These are phyloP conservation scores for Cheilosia soror DNA, from an alignment of 2,888 invertebrate genomes.

Conservation along the genomic window DNA sequence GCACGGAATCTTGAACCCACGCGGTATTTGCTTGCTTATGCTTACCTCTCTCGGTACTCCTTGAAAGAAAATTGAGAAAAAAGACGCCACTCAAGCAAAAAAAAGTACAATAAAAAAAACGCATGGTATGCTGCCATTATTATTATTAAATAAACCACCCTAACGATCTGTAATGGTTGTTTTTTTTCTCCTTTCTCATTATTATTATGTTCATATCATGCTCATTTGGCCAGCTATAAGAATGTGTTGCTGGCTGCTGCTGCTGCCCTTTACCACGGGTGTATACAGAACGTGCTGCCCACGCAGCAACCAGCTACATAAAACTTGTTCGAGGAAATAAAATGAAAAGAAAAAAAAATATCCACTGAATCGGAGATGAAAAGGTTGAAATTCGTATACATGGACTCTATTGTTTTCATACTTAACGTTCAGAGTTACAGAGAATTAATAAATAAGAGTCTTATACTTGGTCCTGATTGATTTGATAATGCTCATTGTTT, in stretches of 20 bases:
- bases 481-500: conserved; percentile 73
- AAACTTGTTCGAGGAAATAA: conserved; percentile 40
- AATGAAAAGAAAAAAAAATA: conserved; percentile 21
- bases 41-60: conserved; percentile 17
- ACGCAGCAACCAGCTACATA: conserved; percentile 47
- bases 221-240: conserved; percentile 38
- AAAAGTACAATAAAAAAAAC: conserved; percentile 41
- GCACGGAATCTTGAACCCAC: conserved; percentile 43
- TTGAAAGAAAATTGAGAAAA: conserved; percentile 24
- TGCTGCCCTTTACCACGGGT: conserved; percentile 28
- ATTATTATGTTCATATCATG: conserved; percentile 72
- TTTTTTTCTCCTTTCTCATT: conserved; percentile 37
- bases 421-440: conserved; percentile 39
- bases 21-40: conserved; percentile 44
- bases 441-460: conserved; percentile 60
- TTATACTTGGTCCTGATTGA: conserved; percentile 64
- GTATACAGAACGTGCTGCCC: conserved; percentile 54
- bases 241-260: conserved; percentile 38
- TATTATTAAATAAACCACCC: conserved; percentile 73
- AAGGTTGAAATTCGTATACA: conserved; percentile 64
- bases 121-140: conserved; percentile 62
- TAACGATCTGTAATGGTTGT: conserved; percentile 66
- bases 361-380: conserved; percentile 52
- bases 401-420: conserved; percentile 65
- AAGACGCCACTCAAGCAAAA: conserved; percentile 53